Base-by-base conservation (phyloP, 2,888 invertebrate species). In the Candidula unifasciata region DNA sequence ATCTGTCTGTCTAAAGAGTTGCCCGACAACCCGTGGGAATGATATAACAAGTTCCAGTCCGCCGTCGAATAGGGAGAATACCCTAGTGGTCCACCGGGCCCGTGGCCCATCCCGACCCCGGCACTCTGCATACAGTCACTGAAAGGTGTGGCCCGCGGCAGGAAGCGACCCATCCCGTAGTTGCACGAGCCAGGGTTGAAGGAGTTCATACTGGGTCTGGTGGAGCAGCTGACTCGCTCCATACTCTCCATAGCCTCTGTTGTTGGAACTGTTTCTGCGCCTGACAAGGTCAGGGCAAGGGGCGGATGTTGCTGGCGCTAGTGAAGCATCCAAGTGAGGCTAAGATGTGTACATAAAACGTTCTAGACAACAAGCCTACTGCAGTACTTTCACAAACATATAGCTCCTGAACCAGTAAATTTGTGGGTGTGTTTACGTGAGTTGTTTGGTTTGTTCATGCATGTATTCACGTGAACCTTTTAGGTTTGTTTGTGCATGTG, bases 81-180 rank as follows among this genome's bases (percentile, higher is more conserved):
- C 24, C 83, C 81, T 60, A 83, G 44, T 10, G 64, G 83, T 27
- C 79, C 79, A 2, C 79, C 83, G 13, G 79, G 79, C 24, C 66
- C 78, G 64, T 79, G 79, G 30, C 24, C 78, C 83, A 83, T 79
- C 21, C 78, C 77, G 57, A 78, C 69, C 5, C 85, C 83, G 3
- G 71, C 83, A 64, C 86, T 80, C 79, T 86, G 86, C 86, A 86
- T 86, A 68, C 86, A 86, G 83, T 86, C 86, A 30, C 83, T 68
- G 81, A 86, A 86, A 3, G 86, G 85, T 33, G 85, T 66, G 66
- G 85, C 37, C 0, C 86, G 54, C 8, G 86, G 86, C 6, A 86
- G 68, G 81, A 85, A 86, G 18, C 86, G 66, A 13, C 86, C 77
- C 85, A 86, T 85, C 10, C 83, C 85, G 81, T 86, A 86, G 74